phyloP scores from a whole-genome alignment of 2,797 vertebrate species.

The Alfaro cultratus region DNA sequence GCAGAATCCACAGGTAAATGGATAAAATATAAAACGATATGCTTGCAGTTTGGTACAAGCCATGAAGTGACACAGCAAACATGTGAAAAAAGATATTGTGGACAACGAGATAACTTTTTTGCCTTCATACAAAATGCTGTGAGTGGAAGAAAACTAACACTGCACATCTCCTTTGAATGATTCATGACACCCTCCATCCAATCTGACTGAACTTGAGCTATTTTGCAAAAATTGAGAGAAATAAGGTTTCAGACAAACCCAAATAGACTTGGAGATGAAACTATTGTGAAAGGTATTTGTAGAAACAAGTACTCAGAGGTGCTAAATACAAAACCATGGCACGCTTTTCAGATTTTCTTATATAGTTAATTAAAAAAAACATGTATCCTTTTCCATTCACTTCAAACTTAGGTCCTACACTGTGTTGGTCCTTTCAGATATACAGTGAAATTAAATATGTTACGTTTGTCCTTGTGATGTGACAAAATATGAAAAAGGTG shows the following conservation, averaged over 20 bases:
- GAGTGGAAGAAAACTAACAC: background rate
- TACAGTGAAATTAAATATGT: background rate
- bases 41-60: background rate
- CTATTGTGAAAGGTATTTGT: background rate
- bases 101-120: background rate
- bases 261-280: background rate
- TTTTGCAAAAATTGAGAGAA: no score
- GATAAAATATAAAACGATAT: background rate
- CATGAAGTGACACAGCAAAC: background rate
- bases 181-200: background rate
- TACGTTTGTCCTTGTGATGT: background rate
- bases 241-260: background rate
- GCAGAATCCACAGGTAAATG: background rate
- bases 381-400: background rate
- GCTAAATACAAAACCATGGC: background rate
- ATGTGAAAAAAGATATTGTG: background rate
- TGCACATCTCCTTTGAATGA: background rate
- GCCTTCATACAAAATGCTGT: background rate
- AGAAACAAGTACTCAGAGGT: background rate
- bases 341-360: background rate
- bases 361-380: background rate
- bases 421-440: background rate
- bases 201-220: background rate
- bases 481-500: background rate
- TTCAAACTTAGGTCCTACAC: background rate